Evolutionary conservation across 2,888 invertebrate genomes (phyloP), one percentile per base, ranked within the genome.

Genomic region (Phortica okadai): DNA sequence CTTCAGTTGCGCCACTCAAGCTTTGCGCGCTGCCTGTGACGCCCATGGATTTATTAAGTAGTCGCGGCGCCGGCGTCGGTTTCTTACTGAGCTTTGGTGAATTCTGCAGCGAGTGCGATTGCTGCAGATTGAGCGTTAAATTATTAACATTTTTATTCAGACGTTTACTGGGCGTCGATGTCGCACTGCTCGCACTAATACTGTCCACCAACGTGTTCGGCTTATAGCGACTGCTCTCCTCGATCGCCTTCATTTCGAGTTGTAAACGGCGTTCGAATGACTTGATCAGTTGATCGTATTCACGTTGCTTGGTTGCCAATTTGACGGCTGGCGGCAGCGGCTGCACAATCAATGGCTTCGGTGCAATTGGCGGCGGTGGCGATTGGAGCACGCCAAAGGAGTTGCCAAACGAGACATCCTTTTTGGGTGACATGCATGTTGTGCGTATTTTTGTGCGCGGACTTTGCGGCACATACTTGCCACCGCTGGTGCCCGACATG

Each of bases 211-310:
- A 59, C 14, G 21, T 6, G 10, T 67, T 67, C 42, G 81, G 75
- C 73, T 84, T 81, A 80, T 84, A 80, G 25, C 84, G 84, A 64
- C 83, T 85, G 64, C 83, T 87, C 79, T 90, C 90, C 50, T 90
- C 89, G 70, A 89, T 86, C n/a, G 85, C 84, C 16, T 93, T 92
- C 86, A 93, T 93, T 87, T 91, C 93, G 41, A 89, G 85, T 82
- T 93, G 93, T 56, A 94, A 87, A 66, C 93, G 93, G 62, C 93
- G 92, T 41, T 93, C 92, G 83, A 92, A 93, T n/a, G 87, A 93
- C 79, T 82, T 93, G 83, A 77, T 92, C 80, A 94, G 87, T 88
- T 93, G 84, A 90, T 92, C 91, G 73, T 91, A 91, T 77, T 91
- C 92, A 1, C 82, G 82, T 54, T 90, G 89, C 41, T 87, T 87